A percentile compares a stretch with the other conserved stretches of the same genome.
phyloP scores from a whole-genome alignment of 2,888 invertebrate species.

The Drosophila anomalata region DNA sequence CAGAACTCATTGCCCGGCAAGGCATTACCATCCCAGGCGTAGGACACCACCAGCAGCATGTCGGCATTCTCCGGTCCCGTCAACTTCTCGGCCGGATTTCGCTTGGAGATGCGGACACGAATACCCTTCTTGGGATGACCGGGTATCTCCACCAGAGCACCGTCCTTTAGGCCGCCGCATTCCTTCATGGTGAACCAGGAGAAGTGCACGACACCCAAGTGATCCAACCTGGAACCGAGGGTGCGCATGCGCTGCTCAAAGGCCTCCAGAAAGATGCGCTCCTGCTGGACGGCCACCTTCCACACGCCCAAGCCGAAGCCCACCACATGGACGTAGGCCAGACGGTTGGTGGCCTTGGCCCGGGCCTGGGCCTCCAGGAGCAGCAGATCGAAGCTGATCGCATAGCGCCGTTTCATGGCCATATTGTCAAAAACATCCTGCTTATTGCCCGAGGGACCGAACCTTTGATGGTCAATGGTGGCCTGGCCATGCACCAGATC shows the following conservation, averaged over 20 bases:
- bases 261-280: constrained; percentile 87
- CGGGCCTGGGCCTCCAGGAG: constrained; percentile 87
- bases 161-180: constrained; percentile 84
- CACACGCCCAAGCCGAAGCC: constrained; percentile 89
- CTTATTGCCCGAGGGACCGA: constrained; percentile 70
- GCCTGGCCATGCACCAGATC: constrained; percentile 70
- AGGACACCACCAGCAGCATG: constrained; percentile 87
- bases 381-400: constrained; percentile 86
- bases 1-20: constrained; percentile 91
- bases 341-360: constrained; percentile 84
- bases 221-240: constrained; percentile 84
- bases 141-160: constrained; percentile 76
- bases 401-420: constrained; percentile 84
- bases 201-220: constrained; percentile 88
- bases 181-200: constrained; percentile 86
- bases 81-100: constrained; percentile 86
- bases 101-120: constrained; percentile 85
- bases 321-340: constrained; percentile 87
- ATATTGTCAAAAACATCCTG: constrained; percentile 81
- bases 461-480: constrained; percentile 71
- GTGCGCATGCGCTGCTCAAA: constrained; percentile 87
- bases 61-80: constrained; percentile 80
- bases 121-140: constrained; percentile 84
- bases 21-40: constrained; percentile 90
- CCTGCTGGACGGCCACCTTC: constrained; percentile 87